These are phyloP conservation scores for Pseudanteris insignis DNA, from an alignment of 2,888 invertebrate species.

Conservation along the genomic window DNA sequence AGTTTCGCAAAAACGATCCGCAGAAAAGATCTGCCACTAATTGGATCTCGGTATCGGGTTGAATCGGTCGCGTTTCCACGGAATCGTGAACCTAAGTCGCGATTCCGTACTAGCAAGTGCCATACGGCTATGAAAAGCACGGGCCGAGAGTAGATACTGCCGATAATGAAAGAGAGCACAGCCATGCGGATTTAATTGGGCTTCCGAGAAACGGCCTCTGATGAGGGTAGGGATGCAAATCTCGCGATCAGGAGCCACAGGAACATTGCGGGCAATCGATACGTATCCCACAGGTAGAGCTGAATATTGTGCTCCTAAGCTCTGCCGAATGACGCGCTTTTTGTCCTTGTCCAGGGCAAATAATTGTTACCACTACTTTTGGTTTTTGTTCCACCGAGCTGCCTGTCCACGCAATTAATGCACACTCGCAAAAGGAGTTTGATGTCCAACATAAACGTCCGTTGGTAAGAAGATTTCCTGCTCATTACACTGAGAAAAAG, in stretches of 20 bases:
- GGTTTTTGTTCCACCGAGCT: too few relatives aligned
- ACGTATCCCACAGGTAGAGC: conserved; percentile 15
- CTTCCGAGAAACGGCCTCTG: conserved; percentile 55
- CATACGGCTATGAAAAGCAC: conserved; percentile 54
- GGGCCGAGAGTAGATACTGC: conserved; percentile 55
- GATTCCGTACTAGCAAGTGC: conserved; percentile 46
- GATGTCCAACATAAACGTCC: too few relatives aligned
- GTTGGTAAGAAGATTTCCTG: too few relatives aligned
- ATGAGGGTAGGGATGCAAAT: conserved; percentile 48
- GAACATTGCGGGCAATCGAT: conserved; percentile 14
- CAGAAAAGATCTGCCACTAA: conserved; percentile 59
- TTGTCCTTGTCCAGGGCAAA: too few relatives aligned
- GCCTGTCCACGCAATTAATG: too few relatives aligned
- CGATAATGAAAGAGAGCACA: conserved; percentile 55
- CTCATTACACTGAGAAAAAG: too few relatives aligned
- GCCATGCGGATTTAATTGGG: conserved; percentile 54
- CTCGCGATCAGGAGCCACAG: conserved; percentile 44
- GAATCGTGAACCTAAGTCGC: conserved; percentile 60
- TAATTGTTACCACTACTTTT: too few relatives aligned
- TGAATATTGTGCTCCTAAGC: too few relatives aligned
- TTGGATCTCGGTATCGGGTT: conserved; percentile 60
- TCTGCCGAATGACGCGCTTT: too few relatives aligned
- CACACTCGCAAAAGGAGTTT: too few relatives aligned
- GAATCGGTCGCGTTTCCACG: conserved; percentile 60
- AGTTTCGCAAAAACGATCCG: conserved; percentile 48